These are phyloP conservation scores for Rhodophaea formosa DNA, from an alignment of 2,888 invertebrate species.

Conservation along the genomic window DNA sequence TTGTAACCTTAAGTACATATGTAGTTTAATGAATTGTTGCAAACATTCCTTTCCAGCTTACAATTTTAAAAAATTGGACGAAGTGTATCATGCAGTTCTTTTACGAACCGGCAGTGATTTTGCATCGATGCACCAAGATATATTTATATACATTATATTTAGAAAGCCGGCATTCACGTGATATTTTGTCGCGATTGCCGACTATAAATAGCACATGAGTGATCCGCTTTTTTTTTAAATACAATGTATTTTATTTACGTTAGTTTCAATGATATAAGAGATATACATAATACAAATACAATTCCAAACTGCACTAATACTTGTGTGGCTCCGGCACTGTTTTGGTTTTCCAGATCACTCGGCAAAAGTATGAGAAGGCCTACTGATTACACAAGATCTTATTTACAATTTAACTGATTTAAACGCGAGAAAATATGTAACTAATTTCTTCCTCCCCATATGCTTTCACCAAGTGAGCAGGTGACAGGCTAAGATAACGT, in stretches of 20 bases:
- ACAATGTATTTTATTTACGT: no score
- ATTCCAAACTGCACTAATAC: constrained; percentile 13
- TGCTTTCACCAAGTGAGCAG: neutral
- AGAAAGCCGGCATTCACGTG: no score
- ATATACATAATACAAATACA: neutral
- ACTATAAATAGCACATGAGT: no score
- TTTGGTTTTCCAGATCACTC: neutral
- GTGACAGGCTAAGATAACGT: neutral
- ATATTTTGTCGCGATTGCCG: no score
- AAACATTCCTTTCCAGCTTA: neutral
- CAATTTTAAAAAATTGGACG: neutral
- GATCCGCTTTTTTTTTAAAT: no score
- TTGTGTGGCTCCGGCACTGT: neutral
- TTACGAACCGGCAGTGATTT: constrained; percentile 13
- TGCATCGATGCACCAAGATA: no score
- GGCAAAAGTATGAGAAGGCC: neutral
- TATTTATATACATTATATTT: no score
- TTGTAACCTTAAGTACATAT: constrained; percentile 30
- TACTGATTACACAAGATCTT: neutral
- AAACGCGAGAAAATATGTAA: neutral
- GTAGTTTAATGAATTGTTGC: constrained; percentile 12
- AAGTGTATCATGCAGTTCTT: neutral
- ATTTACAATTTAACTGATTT: neutral
- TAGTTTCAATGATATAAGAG: no score
- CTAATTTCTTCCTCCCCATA: neutral